Evolutionary conservation across 2,888 invertebrate species (phyloP).

Genomic region (Molanna angustata): DNA sequence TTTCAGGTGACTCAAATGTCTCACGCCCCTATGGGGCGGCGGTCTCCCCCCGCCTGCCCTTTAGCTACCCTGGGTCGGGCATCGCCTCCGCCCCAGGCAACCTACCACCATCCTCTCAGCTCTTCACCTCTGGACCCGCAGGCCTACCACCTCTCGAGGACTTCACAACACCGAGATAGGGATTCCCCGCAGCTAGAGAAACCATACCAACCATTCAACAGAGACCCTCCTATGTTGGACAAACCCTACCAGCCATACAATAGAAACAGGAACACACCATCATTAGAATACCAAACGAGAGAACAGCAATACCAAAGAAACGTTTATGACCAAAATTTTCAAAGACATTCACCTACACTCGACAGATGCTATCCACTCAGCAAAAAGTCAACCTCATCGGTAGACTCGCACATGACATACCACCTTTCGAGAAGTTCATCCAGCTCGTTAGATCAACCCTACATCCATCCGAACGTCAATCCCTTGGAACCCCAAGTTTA

Average conservation of each 20-base stretch:
- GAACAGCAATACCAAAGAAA: conserved; percentile 27
- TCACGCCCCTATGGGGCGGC: conserved; percentile 36
- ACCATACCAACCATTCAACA: conserved; percentile 35
- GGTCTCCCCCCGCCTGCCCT: conserved; percentile 54
- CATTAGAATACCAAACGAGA: conserved; percentile 28
- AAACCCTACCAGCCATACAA: conserved; percentile 35
- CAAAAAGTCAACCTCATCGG: conserved; percentile 38
- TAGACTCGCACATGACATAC: conserved; percentile 36
- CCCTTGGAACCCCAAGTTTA: conserved; percentile 32
- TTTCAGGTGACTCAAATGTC: conserved; percentile 21
- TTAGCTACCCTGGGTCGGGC: conserved; percentile 58
- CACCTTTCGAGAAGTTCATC: conserved; percentile 39
- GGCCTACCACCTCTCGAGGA: conserved; percentile 47
- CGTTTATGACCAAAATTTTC: conserved; percentile 20
- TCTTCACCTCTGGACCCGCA: conserved; percentile 48
- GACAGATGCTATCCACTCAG: conserved; percentile 30
- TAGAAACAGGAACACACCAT: conserved; percentile 25
- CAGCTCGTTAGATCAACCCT: conserved; percentile 38
- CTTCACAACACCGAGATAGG: conserved; percentile 37
- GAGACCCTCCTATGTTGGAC: conserved; percentile 10
- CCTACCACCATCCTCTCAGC: conserved; percentile 38
- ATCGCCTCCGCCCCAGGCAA: conserved; percentile 40
- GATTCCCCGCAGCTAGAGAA: conserved; percentile 20
- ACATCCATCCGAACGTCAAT: conserved; percentile 29
- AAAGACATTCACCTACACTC: conserved; percentile 27